Conservation (phyloP, 2,888 invertebrate species). For the Agrochola lota region DNA sequence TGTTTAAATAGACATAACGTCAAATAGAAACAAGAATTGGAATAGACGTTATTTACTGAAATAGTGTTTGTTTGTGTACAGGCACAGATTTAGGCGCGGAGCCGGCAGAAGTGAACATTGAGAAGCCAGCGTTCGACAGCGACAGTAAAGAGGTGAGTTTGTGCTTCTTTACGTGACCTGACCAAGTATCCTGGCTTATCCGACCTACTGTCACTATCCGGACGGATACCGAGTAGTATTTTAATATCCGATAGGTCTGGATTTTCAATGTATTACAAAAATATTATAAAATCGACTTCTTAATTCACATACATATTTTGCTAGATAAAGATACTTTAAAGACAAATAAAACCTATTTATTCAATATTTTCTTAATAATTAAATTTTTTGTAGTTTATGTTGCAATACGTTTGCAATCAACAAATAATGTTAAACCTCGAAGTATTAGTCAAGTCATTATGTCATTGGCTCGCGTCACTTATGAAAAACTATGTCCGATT, state of each 20-base stretch:
- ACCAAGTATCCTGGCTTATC: not conserved
- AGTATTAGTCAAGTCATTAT: not conserved
- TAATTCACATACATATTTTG: not conserved
- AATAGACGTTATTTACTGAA: not conserved
- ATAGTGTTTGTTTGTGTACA: slow-evolving; percentile 52
- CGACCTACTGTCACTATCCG: not conserved
- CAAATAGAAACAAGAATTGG: not conserved
- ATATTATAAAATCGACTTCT: not conserved
- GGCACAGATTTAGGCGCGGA: slow-evolving; percentile 80
- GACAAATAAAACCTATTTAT: not conserved
- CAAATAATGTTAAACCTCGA: not conserved
- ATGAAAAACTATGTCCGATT: not conserved
- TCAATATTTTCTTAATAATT: not conserved
- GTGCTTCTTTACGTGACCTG: too few relatives aligned
- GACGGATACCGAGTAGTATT: not conserved
- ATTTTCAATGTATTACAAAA: not conserved
- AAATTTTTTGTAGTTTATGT: not conserved
- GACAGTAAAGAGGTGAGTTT: slow-evolving; percentile 73
- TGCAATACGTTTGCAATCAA: not conserved
- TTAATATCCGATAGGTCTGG: not conserved
- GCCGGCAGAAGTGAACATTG: slow-evolving; percentile 63
- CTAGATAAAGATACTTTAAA: not conserved
- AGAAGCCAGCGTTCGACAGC: slow-evolving; percentile 71
- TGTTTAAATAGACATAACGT: not conserved
- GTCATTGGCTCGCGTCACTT: not conserved